Base-by-base conservation (phyloP, 2,888 invertebrate species). In the Teleiodes luculella region DNA sequence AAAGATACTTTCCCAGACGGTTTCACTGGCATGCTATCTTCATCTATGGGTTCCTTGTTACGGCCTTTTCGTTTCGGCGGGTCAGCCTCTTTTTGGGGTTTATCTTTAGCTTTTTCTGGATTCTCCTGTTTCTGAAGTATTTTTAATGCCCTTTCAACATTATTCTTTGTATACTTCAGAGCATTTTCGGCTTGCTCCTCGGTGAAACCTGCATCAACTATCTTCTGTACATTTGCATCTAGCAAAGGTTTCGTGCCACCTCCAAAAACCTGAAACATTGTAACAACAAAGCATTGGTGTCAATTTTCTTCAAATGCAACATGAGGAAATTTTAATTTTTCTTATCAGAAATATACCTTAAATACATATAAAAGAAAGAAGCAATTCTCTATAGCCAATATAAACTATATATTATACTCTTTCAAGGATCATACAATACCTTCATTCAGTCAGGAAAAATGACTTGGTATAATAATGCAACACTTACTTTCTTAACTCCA, bases 1-100 rank as follows among this genome's bases (percentile, higher is more conserved):
- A 96, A 81, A 0, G 95, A 95, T 1, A 96, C 93, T 81, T 94
- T 94, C 41, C 94, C 94, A 10, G 95, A 93, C 0, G 96, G 96
- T 77, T 95, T 96, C 6, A 92, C 91, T 1, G 90, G 90, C 31
- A 90, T 86, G 49, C 91, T 91, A 57, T 92, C 92, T 39, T 91
- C 91, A 57, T 92, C 91, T 53, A 75, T 85, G 20, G 79, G 78
- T 50, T 86, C 83, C 74, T 91, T 74, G 66, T 87, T 80, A 63
- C 92, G 65, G 59, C 88, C 78, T 74, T 83, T 84, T n/a, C 91
- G 76, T 80, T 85, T 86, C 30, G 82, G 79, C 64, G 70, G 80
- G 52, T 87, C 87, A 11, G 78, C 62, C 54, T 90, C 87, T 60
- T 90, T 87, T 37, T 74, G 73, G 55, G 72, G 74, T 57, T 85